Percentiles rank a stretch among this genome's conserved stretches.
Evolutionary conservation across 2,797 vertebrate genomes (phyloP).

Genomic region (Enteromius viviparus): DNA sequence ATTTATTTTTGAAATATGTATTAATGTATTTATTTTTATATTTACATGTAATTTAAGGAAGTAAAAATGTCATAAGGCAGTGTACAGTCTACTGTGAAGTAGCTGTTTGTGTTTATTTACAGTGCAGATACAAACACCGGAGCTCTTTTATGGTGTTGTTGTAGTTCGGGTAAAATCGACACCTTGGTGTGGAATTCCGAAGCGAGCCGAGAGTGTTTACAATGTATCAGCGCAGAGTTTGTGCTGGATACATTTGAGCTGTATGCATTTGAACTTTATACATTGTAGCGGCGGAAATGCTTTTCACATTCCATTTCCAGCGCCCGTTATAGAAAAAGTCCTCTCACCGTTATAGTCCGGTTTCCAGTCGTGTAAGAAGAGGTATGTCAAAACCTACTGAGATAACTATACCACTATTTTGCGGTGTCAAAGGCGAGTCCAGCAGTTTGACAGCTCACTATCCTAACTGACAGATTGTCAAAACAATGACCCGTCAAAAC

Average conservation of each 20-base stretch:
- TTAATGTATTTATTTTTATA: background rate
- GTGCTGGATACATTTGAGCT: background rate
- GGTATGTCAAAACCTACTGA: background rate
- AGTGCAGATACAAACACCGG: background rate
- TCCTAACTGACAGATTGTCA: background rate
- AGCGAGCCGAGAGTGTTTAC: slow-evolving; percentile 42
- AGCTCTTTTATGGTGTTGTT: slow-evolving; percentile 31
- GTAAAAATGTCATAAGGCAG: background rate
- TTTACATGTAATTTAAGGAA: slow-evolving; percentile 9
- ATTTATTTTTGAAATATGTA: background rate
- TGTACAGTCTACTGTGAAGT: background rate
- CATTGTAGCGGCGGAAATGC: slow-evolving; percentile 13
- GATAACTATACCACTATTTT: background rate
- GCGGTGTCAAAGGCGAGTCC: background rate
- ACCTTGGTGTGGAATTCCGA: slow-evolving; percentile 47
- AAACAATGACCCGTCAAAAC: background rate
- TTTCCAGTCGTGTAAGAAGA: slow-evolving; percentile 3
- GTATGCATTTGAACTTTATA: slow-evolving; percentile 16
- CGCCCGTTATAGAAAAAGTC: background rate
- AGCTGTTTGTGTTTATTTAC: slow-evolving; percentile 36
- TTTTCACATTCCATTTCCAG: background rate
- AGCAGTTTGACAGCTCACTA: background rate
- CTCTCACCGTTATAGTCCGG: slow-evolving; percentile 2
- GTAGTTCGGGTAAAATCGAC: slow-evolving; percentile 35
- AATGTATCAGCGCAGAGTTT: background rate